These are phyloP conservation scores for Phortica okadai DNA, from an alignment of 2,888 invertebrate genomes.

Conservation along the genomic window DNA sequence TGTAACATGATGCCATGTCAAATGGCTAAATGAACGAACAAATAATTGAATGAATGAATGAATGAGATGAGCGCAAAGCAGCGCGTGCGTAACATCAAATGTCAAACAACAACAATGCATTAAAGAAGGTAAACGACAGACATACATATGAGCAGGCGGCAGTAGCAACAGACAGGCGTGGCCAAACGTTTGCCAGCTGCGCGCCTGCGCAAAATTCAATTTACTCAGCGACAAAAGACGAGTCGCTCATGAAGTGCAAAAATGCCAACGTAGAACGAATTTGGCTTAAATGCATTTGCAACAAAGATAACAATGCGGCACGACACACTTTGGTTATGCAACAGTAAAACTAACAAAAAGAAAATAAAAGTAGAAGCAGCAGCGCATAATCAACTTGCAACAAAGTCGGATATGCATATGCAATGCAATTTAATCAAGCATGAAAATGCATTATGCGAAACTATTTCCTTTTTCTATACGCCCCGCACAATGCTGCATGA, in stretches of 20 bases:
- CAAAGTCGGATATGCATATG: constrained; percentile 19
- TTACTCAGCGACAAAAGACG: constrained; percentile 9
- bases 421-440: constrained; percentile 25
- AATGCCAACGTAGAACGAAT: constrained; percentile 12
- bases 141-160: not conserved
- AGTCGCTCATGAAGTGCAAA: not conserved
- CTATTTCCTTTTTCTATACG: not conserved
- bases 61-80: not conserved
- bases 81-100: constrained; percentile 26
- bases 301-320: not conserved
- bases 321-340: not conserved
- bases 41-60: constrained; percentile 1
- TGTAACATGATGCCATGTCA: constrained; percentile 29
- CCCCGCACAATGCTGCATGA: not conserved
- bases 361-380: not conserved
- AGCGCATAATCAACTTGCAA: not conserved
- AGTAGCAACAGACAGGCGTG: constrained; percentile 19
- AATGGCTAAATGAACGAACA: constrained; percentile 18
- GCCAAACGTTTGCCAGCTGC: constrained; percentile 19
- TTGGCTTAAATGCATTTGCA: not conserved
- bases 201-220: constrained; percentile 31
- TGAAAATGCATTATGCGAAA: constrained; percentile 23
- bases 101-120: not conserved
- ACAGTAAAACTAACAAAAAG: not conserved
- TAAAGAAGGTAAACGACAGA: not conserved